Conservation (phyloP, 1,140 invertebrate genomes). For the Tachypleus tridentatus region DNA sequence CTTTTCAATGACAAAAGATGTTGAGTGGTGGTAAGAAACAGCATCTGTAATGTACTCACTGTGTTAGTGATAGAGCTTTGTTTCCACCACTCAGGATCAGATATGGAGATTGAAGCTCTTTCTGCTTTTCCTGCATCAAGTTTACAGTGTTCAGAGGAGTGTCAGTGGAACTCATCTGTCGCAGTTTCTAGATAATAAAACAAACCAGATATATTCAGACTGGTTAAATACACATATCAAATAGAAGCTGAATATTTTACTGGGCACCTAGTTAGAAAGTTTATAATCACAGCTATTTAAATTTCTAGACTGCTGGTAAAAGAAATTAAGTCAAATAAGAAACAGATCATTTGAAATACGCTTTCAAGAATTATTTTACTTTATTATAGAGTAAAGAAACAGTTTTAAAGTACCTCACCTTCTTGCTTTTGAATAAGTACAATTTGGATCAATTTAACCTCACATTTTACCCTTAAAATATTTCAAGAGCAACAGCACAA, state of each 20-base stretch:
- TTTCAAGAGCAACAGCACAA: no score
- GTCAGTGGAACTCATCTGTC: slow-evolving; percentile 97
- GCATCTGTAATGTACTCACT: no score
- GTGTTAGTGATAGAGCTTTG: no score
- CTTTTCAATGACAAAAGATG: no score
- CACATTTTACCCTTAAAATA: slow-evolving; percentile 9
- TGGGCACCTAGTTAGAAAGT: no score
- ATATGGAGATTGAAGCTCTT: slow-evolving; percentile 87
- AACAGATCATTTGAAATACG: neutral
- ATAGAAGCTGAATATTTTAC: slow-evolving; percentile 19
- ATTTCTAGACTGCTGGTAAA: no score
- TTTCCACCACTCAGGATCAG: slow-evolving; percentile 85
- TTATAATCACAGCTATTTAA: no score
- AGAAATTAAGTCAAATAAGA: no score
- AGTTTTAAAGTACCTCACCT: neutral
- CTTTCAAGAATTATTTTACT: slow-evolving; percentile 2
- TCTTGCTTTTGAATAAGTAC: neutral
- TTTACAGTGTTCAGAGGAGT: slow-evolving; percentile 89
- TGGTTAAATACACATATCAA: neutral
- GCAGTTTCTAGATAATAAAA: slow-evolving; percentile 60
- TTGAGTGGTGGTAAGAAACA: no score
- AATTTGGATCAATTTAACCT: no score
- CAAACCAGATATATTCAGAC: slow-evolving; percentile 4
- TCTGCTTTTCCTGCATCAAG: slow-evolving; percentile 91
- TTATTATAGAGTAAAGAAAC: neutral